Evolutionary conservation across 2,797 vertebrate species (phyloP).

Genomic region (Melanotaenia maccullochi): DNA sequence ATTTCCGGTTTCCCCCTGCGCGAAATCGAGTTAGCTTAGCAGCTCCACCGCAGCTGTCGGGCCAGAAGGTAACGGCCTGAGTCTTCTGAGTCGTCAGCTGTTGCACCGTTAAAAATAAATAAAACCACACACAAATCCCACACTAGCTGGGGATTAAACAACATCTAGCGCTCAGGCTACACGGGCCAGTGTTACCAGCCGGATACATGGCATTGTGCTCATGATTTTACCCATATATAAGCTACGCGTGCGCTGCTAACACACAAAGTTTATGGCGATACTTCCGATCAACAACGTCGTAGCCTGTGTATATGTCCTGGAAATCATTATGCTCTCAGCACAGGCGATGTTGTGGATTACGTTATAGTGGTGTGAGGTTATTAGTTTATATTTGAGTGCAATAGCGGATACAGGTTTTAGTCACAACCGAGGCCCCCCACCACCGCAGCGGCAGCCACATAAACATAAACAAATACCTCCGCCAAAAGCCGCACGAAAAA

Average conservation of each 20-base stretch:
- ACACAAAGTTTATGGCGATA: constrained; percentile 63
- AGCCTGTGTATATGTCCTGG: not conserved
- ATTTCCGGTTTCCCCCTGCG: constrained; percentile 28
- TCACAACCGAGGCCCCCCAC: constrained; percentile 59
- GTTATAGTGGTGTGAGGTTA: constrained; percentile 3
- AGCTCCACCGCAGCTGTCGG: constrained; percentile 73
- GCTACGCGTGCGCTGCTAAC: constrained; percentile 47
- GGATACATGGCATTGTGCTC: not conserved
- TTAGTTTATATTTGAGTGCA: constrained; percentile 44
- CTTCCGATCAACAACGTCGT: constrained; percentile 1
- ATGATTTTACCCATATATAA: constrained; percentile 34
- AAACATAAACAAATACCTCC: constrained; percentile 47
- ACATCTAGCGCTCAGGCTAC: constrained; percentile 53
- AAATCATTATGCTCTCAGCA: not conserved
- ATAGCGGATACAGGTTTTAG: constrained; percentile 52
- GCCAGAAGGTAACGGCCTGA: constrained; percentile 79
- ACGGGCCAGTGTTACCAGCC: constrained; percentile 58
- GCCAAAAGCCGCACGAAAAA: constrained; percentile 7
- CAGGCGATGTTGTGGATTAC: not conserved
- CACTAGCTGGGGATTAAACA: constrained; percentile 75
- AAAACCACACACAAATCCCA: constrained; percentile 82
- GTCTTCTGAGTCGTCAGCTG: constrained; percentile 81
- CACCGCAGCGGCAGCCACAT: constrained; percentile 59
- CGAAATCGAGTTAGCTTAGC: constrained; percentile 9
- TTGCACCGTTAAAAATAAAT: constrained; percentile 85